phyloP scores from a whole-genome alignment of 64 coral and sea anemone species.

The Dendrophyllia cribrosa region DNA sequence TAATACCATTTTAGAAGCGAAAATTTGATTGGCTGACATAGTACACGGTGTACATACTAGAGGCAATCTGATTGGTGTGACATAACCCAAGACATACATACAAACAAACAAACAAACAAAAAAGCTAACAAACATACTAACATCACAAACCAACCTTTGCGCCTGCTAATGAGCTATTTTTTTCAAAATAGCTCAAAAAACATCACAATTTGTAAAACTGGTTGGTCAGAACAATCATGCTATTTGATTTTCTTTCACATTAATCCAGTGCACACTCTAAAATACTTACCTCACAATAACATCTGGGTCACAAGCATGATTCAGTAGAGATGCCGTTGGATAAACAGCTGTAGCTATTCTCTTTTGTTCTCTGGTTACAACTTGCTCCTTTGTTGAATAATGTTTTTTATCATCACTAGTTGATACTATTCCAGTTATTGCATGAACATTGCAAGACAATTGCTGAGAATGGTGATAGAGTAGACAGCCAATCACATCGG shows the following conservation, averaged over 20 bases:
- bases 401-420: constrained; percentile 42
- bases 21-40: no score
- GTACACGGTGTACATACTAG: no score
- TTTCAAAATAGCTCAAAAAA: no score
- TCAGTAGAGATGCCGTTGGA: constrained; percentile 91
- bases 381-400: constrained; percentile 51
- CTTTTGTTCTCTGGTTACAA: constrained; percentile 82
- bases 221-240: no score
- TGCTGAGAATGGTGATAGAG: constrained; percentile 89
- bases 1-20: no score
- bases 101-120: no score
- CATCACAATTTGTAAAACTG: no score
- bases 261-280: neutral
- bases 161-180: no score
- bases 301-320: constrained; percentile 99
- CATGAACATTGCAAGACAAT: constrained; percentile 96
- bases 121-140: no score
- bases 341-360: constrained; percentile 92
- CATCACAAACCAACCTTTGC: no score
- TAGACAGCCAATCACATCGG: constrained; percentile 83
- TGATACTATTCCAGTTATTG: constrained; percentile 93
- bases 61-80: no score
- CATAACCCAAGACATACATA: no score
- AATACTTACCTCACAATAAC: constrained; percentile 92
- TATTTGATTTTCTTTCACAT: neutral